Percentiles rank a stretch among this genome's conserved stretches.
These are phyloP conservation scores for Eupithecia exiguata DNA, from an alignment of 2,888 invertebrate genomes.

Conservation along the genomic window DNA sequence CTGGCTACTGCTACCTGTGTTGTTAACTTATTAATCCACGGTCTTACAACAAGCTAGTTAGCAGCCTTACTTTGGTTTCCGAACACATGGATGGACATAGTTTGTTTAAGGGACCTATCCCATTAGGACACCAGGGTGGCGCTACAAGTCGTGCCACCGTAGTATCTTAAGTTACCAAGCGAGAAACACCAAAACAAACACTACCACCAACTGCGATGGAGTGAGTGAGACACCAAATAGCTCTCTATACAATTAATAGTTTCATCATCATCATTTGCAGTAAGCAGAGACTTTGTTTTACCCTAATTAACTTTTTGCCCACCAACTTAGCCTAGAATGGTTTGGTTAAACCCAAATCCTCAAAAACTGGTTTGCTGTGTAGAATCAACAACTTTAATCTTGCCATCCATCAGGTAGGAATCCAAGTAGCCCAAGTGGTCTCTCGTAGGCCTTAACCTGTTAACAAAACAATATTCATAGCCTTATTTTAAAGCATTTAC, in stretches of 20 bases:
- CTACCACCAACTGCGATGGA: no score
- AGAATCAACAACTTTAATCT: background rate
- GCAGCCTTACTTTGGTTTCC: background rate
- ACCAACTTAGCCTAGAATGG: background rate
- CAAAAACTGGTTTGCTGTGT: background rate
- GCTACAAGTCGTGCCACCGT: no score
- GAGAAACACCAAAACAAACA: no score
- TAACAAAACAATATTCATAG: background rate
- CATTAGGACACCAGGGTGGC: no score
- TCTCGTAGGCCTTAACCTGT: background rate
- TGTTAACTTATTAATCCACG: background rate
- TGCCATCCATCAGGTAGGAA: background rate
- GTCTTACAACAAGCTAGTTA: background rate
- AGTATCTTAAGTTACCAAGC: no score
- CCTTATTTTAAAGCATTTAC: background rate
- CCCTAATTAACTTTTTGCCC: background rate
- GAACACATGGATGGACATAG: background rate
- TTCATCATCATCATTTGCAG: no score
- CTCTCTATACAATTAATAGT: no score
- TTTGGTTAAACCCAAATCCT: background rate
- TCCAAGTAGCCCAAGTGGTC: background rate
- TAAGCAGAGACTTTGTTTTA: background rate
- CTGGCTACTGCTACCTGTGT: background rate
- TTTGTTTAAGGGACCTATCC: no score
- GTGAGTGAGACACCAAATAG: no score